Percentiles rank a stretch among this genome's conserved stretches.
These are phyloP conservation scores for Aurelia aurita DNA, from an alignment of 30 jellyfish, hydroid and myxozoan species.

Conservation along the genomic window DNA sequence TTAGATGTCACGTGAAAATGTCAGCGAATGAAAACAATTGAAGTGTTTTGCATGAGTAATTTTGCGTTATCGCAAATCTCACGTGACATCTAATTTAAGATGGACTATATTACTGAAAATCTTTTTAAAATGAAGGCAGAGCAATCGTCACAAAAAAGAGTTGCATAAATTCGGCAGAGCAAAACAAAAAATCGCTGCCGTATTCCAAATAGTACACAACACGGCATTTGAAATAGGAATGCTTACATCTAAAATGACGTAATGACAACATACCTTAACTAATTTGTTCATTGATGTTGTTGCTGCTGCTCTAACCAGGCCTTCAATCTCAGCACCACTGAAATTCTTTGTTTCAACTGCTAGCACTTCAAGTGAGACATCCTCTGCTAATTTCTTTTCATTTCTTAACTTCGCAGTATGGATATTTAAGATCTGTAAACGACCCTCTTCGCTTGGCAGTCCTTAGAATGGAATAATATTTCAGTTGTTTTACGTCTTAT, in stretches of 20 bases:
- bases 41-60: no score
- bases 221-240: neutral
- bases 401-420: conserved; percentile 86
- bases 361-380: conserved; percentile 64
- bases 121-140: no score
- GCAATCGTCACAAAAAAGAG: no score
- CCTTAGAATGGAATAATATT: conserved; percentile 19
- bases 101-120: no score
- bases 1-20: no score
- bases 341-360: conserved; percentile 92
- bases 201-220: no score
- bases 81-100: no score
- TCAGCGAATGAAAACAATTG: no score
- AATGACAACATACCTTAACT: conserved; percentile 48
- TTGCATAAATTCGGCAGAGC: no score
- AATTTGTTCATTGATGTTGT: conserved; percentile 94
- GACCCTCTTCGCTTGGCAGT: conserved; percentile 95
- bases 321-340: conserved; percentile 99
- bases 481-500: no score
- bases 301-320: conserved; percentile 99
- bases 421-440: conserved; percentile 88
- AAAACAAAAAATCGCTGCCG: no score
- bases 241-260: neutral
- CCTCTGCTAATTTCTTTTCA: conserved; percentile 60
- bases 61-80: no score